Percentiles rank a stretch among this genome's conserved stretches.
Evolutionary conservation across 2,113 vertebrate species (phyloP).

Genomic region (Ciconia maguari): DNA sequence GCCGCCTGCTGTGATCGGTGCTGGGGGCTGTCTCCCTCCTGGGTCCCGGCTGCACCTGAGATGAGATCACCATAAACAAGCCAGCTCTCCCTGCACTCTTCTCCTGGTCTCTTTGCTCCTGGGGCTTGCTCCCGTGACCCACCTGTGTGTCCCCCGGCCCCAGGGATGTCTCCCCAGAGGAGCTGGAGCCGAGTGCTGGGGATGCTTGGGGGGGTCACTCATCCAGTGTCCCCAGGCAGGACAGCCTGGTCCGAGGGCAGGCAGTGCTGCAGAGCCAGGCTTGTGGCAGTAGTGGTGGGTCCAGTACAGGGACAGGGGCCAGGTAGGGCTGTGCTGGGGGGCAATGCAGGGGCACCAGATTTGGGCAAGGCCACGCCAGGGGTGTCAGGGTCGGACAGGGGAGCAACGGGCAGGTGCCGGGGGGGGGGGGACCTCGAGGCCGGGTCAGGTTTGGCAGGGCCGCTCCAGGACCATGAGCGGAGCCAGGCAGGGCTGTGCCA

Average conservation of each 20-base stretch:
- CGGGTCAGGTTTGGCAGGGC: not conserved
- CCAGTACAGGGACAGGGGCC: not conserved
- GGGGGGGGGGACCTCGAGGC: not conserved
- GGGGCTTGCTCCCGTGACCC: not conserved
- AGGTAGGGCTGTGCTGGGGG: not conserved
- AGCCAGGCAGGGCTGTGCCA: not conserved
- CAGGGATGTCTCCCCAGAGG: not conserved
- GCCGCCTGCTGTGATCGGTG: not conserved
- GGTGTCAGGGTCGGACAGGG: not conserved
- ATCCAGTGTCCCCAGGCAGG: not conserved
- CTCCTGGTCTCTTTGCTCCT: not conserved
- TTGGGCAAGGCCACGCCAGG: not conserved
- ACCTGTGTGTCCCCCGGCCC: rapidly evolving
- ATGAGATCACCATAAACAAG: not conserved
- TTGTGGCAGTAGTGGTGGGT: not conserved
- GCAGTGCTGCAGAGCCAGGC: not conserved
- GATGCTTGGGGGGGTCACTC: not conserved
- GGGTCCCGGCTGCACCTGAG: not conserved
- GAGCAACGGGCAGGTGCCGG: not conserved
- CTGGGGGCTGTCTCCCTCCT: not conserved
- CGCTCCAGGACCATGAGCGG: rapidly evolving
- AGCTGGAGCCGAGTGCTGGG: not conserved
- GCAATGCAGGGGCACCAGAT: not conserved
- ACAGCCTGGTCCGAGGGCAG: not conserved
- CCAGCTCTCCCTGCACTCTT: not conserved